Percentiles rank a stretch among this genome's conserved stretches.
These are phyloP conservation scores for Oncopodura yosiiana DNA, from an alignment of 1,140 invertebrate genomes.

Conservation along the genomic window DNA sequence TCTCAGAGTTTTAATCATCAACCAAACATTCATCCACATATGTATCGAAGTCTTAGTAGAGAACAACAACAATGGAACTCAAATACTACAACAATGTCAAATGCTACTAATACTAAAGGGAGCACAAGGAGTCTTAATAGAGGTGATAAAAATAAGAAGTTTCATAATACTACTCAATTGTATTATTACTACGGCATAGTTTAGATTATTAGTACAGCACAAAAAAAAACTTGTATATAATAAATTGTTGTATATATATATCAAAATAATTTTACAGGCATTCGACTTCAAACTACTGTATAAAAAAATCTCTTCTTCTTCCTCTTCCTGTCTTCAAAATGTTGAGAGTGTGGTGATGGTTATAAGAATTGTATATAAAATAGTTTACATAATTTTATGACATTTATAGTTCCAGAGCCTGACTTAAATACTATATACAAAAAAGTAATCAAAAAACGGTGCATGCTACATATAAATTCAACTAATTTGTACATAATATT, in stretches of 20 bases:
- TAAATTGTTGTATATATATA: background rate
- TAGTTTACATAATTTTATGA: too few species aligned
- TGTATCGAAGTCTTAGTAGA: slow-evolving; percentile 27
- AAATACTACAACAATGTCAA: too few species aligned
- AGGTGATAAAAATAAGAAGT: slow-evolving; percentile 26
- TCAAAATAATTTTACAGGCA: background rate
- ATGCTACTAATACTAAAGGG: too few species aligned
- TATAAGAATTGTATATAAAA: too few species aligned
- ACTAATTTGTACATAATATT: too few species aligned
- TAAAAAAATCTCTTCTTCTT: slow-evolving; percentile 1
- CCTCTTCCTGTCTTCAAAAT: slow-evolving; percentile 1
- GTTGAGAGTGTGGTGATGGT: too few species aligned
- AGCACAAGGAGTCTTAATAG: slow-evolving; percentile 15
- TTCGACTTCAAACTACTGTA: slow-evolving; percentile 28
- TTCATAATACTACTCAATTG: slow-evolving; percentile 13
- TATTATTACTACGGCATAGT: slow-evolving; percentile 34
- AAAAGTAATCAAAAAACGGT: too few species aligned
- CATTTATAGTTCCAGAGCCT: too few species aligned
- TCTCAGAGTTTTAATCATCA: slow-evolving; percentile 17
- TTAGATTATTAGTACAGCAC: slow-evolving; percentile 10
- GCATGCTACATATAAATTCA: too few species aligned
- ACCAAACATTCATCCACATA: slow-evolving; percentile 17
- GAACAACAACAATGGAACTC: slow-evolving; percentile 32
- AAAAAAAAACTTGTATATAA: background rate
- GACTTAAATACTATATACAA: too few species aligned